These are phyloP conservation scores for Ophion obscuratus DNA, from an alignment of 2,888 invertebrate genomes.

Conservation along the genomic window DNA sequence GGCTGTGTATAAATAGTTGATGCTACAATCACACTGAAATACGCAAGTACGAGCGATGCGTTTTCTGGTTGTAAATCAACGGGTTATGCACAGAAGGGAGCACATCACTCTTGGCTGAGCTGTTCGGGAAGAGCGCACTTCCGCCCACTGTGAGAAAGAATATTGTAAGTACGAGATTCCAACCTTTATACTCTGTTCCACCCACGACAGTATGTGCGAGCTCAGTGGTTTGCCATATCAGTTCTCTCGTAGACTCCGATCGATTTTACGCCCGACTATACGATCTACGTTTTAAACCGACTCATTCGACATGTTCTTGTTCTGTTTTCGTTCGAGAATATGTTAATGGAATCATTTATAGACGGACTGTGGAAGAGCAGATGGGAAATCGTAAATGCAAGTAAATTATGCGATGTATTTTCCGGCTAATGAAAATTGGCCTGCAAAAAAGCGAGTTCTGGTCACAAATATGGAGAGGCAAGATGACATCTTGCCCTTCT, in stretches of 20 bases:
- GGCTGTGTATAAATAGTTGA: conserved; percentile 10
- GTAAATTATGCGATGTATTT: background rate
- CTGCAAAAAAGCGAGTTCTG: background rate
- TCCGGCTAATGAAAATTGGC: no score
- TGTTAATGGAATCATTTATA: background rate
- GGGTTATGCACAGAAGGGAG: conserved; percentile 75
- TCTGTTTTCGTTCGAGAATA: background rate
- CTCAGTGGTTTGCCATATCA: conserved; percentile 1
- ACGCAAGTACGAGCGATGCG: conserved; percentile 60
- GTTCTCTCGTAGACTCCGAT: background rate
- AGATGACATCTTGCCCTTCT: no score
- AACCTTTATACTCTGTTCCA: conserved; percentile 66
- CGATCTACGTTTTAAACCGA: background rate
- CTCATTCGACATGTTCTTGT: background rate
- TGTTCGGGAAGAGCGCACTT: conserved; percentile 51
- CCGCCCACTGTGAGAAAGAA: conserved; percentile 58
- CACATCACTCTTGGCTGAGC: conserved; percentile 62
- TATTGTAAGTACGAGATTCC: conserved; percentile 49
- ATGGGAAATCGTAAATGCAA: background rate
- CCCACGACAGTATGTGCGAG: conserved; percentile 62
- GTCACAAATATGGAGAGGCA: no score
- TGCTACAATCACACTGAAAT: conserved; percentile 48
- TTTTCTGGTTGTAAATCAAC: conserved; percentile 81
- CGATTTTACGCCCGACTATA: conserved; percentile 10
- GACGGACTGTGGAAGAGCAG: background rate